Conservation (phyloP, 2,888 invertebrate species). For the Eupeodes latifasciatus region DNA sequence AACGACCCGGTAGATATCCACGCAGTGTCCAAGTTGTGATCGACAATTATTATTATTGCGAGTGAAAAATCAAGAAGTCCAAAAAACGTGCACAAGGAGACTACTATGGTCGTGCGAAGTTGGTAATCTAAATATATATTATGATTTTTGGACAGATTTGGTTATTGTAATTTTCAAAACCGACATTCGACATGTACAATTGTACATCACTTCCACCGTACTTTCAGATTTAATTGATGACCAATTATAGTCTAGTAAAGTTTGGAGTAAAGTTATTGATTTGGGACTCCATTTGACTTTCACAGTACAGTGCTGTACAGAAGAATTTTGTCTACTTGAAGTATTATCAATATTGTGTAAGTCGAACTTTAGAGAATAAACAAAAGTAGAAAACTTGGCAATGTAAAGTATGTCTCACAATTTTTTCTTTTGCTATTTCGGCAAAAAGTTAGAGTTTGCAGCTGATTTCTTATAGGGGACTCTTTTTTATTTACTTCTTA, state of each 20-base stretch:
- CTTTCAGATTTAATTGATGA: conserved; percentile 61
- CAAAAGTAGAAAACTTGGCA: too few species aligned
- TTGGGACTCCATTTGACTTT: conserved; percentile 14
- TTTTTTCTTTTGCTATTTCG: too few species aligned
- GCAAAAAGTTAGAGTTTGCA: too few species aligned
- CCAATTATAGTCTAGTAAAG: conserved; percentile 68
- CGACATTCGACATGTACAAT: background rate
- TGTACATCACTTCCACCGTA: conserved; percentile 6
- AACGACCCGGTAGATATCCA: conserved; percentile 64
- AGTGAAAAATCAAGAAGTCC: conserved; percentile 33
- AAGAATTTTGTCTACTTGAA: background rate
- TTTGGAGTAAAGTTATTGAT: conserved; percentile 43
- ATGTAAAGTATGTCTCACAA: too few species aligned
- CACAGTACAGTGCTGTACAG: background rate
- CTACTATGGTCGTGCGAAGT: background rate
- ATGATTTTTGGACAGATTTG: conserved; percentile 49
- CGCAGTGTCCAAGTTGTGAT: conserved; percentile 54
- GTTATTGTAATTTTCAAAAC: background rate
- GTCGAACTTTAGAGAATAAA: too few species aligned
- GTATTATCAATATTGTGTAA: too few species aligned
- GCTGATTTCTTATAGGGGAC: too few species aligned
- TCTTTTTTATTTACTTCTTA: too few species aligned
- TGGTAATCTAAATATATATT: conserved; percentile 35
- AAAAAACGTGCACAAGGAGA: background rate
- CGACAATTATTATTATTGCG: conserved; percentile 57